Base-by-base conservation (phyloP, 2,888 invertebrate genomes). In the Eretmocerus hayati region DNA sequence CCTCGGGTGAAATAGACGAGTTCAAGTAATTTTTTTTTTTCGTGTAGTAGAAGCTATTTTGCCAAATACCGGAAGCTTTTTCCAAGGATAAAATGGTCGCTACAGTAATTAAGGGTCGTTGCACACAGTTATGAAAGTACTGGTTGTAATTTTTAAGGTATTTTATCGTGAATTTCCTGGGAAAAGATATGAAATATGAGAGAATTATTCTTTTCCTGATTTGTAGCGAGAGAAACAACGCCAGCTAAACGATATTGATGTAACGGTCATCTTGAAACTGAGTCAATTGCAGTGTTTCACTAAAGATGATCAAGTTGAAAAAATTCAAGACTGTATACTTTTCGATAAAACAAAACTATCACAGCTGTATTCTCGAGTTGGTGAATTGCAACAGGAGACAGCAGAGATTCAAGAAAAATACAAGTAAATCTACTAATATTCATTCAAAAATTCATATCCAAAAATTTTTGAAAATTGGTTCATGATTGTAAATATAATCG, bases 211-310 rank as follows among this genome's bases (percentile, higher is more conserved):
- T 3, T 16, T 18, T 33, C 30, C 15, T 33, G 15, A 13, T 52
- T 62, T 71, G 15, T 59, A 88, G 85, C 74, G 78, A 61, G 80
- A 83, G 66, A 82, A 87, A 69, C 91, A 91, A 69, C 77, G 76
- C 51, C 77, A 84, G 64, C 70, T 93, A 63, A 92, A 92, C 62
- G 81, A 88, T 47, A 81, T 92, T 3, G 80, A 84, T 42, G 77
- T 81, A 48, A 79, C 83, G 3, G 77, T 87, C 1, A 72, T 87
- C 6, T 62, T 90, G 19, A 80, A 80, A 26, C 77, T 87, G 60
- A 78, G 83, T 63, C 89, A 88, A 63, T 72, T 89, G 19, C 78
- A 80, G 60, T 75, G 79, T 59, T 73, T 78, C 36, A 62, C 60
- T 8, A 26, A 32, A 1, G 72, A 78, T 5, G 67, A 75, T 0